Base-by-base conservation (phyloP, 2,888 invertebrate genomes). In the Caradrina kadenii region DNA sequence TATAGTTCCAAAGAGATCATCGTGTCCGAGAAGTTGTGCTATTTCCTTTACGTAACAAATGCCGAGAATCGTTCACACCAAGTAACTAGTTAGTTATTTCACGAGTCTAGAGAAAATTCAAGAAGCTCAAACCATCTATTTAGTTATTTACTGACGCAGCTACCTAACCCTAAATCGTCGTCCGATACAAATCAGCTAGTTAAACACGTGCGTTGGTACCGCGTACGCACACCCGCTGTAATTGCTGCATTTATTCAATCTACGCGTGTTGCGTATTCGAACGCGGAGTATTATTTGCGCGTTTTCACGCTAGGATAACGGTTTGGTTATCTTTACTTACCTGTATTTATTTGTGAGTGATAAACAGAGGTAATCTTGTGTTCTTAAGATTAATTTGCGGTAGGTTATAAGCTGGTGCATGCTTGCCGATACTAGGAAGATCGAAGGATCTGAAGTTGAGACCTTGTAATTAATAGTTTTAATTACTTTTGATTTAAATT, bases 171-270 rank as follows among this genome's bases (percentile, higher is more conserved):
- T 52, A 53, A 75, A 60, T 78, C 17, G 54, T 26, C 31, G 11
- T 3, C 26, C 31, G 55, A 67, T 76, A 73, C 59, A 67, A 73
- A 79, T 79, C 48, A 53, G 74, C 42, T 56, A 60, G 67, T 73
- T 63, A 49, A 69, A 76, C 77, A 80, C 60, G 56, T 71, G 63
- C 63, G 63, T 58, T 62, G 48, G 22, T 11, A 21, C 19, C 21
- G 42, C 62, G 48, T 63, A 39, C 55, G 31, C 71, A 63, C 52
- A 63, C 42, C n/a, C 26, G 13, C 26, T 66, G 64, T 85, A 85
- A 85, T 84, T 81, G 73, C 49, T 52, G 64, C 68, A 81, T 71
- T 84, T 84, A 85, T 78, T 85, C 81, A 83, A 81, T 85, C 69
- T 70, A 45, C 72, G 49, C 72, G 73, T 68, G 73, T 76, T 73